Base-by-base conservation (phyloP, 2,797 vertebrate species). In the Pempheris klunzingeri region DNA sequence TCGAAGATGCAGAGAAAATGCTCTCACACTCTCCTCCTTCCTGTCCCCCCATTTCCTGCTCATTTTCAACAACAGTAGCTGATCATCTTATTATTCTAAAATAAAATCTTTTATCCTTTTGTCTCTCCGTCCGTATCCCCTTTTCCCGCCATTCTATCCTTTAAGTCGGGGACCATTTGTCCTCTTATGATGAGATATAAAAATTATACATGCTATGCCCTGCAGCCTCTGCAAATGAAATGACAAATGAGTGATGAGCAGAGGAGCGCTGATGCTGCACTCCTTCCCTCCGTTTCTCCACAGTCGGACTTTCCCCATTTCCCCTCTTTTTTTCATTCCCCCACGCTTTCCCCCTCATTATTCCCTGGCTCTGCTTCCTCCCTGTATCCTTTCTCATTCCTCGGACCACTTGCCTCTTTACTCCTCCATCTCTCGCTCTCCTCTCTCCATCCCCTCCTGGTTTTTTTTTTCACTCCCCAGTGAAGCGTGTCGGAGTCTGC, bases 221-320 rank as follows among this genome's bases (percentile, higher is more conserved):
- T 22, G 50, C 76, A 66, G 79, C 78, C 57, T 73, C 78, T 44
- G 89, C 80, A 90, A 86, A 90, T 86, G 64, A 91, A 85, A 87
- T 87, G 88, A 92, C 82, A 90, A 86, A 87, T 84, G 90, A 91
- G 83, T 81, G 82, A 88, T 74, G 88, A 87, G 75, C 63, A 65
- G 77, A 77, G 78, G 64, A 72, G 74, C 15, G 82, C 89, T 92
- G 92, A 91, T 68, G 88, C 88, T 74, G 88, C 88, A 74, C 77
- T 80, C 50, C 70, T 71, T 13, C 38, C 39, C 54, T 46, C 39
- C 2, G 0, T 72, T 28, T 58, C 49, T 38, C 38, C 36, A 3
- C 5, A 11, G 30, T 50, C 43, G 59, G 64, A 74, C 30, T 20
- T 47, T 38, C n/a, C 38, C 52, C n/a, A 22, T 46, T 41, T 32